Evolutionary conservation across 2,888 invertebrate species (phyloP).

Genomic region (Portevinia maculata): DNA sequence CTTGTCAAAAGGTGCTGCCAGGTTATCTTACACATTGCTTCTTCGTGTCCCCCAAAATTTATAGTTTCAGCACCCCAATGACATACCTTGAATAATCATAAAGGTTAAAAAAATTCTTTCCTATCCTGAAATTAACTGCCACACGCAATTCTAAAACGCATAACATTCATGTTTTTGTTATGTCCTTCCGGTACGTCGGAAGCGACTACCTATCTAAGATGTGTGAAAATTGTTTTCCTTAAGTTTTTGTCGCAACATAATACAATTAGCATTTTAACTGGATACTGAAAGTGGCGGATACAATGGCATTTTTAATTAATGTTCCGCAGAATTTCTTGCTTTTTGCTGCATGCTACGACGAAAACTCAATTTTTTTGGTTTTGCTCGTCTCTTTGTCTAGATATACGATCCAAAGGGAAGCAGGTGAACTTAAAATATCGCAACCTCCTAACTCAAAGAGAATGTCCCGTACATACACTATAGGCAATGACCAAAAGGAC

Average conservation of each 20-base stretch:
- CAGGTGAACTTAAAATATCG: constrained; percentile 39
- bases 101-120: neutral
- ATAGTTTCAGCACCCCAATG: neutral
- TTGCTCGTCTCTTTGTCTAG: neutral
- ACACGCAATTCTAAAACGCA: constrained; percentile 54
- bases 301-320: constrained; percentile 69
- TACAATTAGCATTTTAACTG: constrained; percentile 69
- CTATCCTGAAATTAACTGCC: constrained; percentile 17
- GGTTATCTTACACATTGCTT: neutral
- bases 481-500: constrained; percentile 49
- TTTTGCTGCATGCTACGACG: constrained; percentile 43
- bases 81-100: neutral
- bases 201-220: constrained; percentile 16
- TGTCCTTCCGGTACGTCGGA: constrained; percentile 41
- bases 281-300: constrained; percentile 49
- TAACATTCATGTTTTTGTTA: constrained; percentile 30
- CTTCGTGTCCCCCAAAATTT: neutral
- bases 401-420: neutral
- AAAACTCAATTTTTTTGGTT: constrained; percentile 3
- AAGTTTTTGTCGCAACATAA: constrained; percentile 51
- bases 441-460: constrained; percentile 27
- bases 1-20: too few species aligned
- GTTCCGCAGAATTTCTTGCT: constrained; percentile 51
- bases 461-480: constrained; percentile 24
- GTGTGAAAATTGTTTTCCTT: constrained; percentile 63